Evolutionary conservation across 37 sponge, comb jelly and placozoan species (phyloP), one percentile per base, ranked within the genome.

Genomic region (Tethya wilhelma): DNA sequence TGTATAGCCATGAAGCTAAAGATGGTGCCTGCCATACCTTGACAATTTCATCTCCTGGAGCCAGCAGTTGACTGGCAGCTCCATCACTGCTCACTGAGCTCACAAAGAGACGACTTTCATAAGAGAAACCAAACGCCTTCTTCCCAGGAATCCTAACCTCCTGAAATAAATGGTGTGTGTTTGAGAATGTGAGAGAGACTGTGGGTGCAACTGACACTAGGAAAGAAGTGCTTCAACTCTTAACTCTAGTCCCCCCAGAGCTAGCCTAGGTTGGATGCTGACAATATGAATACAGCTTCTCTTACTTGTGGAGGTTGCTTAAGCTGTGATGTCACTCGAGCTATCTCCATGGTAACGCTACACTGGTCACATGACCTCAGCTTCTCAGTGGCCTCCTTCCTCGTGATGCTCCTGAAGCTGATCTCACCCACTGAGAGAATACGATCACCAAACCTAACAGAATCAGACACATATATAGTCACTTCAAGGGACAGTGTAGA

Each of bases 321-420:
- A 12, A 57, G 6, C 26, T 76, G 56, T 0, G 84, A 53, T 14
- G 55, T n/a, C 33, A 44, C 40, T 23, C 84, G 37, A 20, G 59
- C 53, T 22, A 84, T 84, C 69, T 76, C 77, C 69, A 84, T 57
- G 75, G 33, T 68, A 38, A 84, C 56, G 41, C 58, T 25, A 4
- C 33, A 37, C 9, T 64, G 69, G 69, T 84, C 84, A 75, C 84
- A 84, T 67, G 84, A 84, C 75, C 69, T 65, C 30, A 84, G 53
- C 23, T 43, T 38, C 44, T 84, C 84, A 20, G 77, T 36, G 2
- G 84, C 84, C 25, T 84, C 66, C 58, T 76, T 84, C 14, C 69
- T 59, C 5, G 68, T 38, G 43, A 75, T 69, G 58, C 37, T 33
- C 30, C 44, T 22, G 26, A 84, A 84, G 40, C 56, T 34, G 0